Base-by-base conservation (phyloP, 2,888 invertebrate species). In the Cheilosia scutellata region DNA sequence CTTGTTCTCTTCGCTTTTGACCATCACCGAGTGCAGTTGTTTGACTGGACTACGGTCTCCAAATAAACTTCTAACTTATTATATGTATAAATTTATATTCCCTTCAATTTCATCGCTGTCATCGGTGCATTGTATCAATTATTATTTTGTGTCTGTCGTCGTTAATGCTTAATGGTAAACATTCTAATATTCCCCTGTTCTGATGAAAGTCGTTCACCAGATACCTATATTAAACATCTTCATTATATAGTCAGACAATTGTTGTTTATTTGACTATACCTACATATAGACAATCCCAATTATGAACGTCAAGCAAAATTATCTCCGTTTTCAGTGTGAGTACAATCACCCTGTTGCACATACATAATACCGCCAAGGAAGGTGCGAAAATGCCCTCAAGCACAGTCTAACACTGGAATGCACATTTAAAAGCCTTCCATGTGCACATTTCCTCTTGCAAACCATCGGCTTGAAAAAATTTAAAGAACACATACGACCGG, bases 381-480 rank as follows among this genome's bases (percentile, higher is more conserved):
- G 74, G 79, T 79, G 65, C 33, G 57, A 66, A 72, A 37, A 71
- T n/a, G 31, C 57, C 71, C 40, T 49, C 31, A 65, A 77, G 49
- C 33, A 7, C 20, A 33, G 25, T 9, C 65, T 16, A 20, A 7
- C 29, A 13, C 51, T 37, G 44, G 27, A 49, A 51, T 33, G 44
- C 53, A 57, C 31, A 60, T 25, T 40, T 44, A 47, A 71, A 25
- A 25, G 27, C 25, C 55, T 42, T 71, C 44, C 60, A 44, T 33
- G 63, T 66, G 72, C 51, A 74, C 70, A 79, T 51, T 68, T 75
- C 79, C 75, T 65, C 57, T 42, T 58, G 63, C 68, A 44, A 83
- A 51, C 68, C 51, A 65, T 74, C 57, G 63, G 66, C 75, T 63
- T 60, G 40, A 65, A 62, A 37, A 74, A 79, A 51, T 31, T 20